Conservation (phyloP, 2,797 vertebrate species). For the Onychomys torridus region DNA sequence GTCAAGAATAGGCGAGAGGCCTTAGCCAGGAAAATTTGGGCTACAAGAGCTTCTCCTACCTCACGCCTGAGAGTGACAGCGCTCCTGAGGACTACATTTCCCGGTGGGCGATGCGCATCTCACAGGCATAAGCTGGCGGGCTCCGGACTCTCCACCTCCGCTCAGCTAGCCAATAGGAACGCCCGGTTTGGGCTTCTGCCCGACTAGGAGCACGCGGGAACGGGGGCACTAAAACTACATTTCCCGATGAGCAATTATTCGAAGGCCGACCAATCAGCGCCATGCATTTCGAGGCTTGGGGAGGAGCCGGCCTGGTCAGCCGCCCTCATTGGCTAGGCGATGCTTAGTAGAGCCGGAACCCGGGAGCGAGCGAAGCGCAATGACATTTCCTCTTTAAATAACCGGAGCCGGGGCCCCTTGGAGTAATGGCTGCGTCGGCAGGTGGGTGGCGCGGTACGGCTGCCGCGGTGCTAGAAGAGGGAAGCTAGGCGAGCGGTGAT, state of each 20-base stretch:
- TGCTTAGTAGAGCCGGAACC: conserved; percentile 81
- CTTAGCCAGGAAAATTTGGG: conserved; percentile 42
- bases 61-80: conserved; percentile 67
- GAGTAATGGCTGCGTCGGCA: conserved; percentile 90
- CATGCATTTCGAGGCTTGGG: fast-evolving
- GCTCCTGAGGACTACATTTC: conserved; percentile 59
- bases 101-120: conserved; percentile 43
- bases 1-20: neutral
- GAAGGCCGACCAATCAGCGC: fast-evolving
- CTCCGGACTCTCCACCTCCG: conserved; percentile 12
- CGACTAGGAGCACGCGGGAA: conserved; percentile 73
- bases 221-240: conserved; percentile 80
- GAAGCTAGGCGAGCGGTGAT: neutral
- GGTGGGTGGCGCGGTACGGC: conserved; percentile 84
- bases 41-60: conserved; percentile 49
- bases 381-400: conserved; percentile 88
- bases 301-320: conserved; percentile 27
- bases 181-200: neutral
- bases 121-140: neutral
- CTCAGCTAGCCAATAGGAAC: conserved; percentile 62
- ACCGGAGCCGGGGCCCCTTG: conserved; percentile 84
- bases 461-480: neutral
- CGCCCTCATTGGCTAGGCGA: conserved; percentile 79
- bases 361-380: conserved; percentile 80
- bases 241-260: conserved; percentile 68